phyloP scores from a whole-genome alignment of 2,888 invertebrate species.

The Lepidocyrtoides sp. region DNA sequence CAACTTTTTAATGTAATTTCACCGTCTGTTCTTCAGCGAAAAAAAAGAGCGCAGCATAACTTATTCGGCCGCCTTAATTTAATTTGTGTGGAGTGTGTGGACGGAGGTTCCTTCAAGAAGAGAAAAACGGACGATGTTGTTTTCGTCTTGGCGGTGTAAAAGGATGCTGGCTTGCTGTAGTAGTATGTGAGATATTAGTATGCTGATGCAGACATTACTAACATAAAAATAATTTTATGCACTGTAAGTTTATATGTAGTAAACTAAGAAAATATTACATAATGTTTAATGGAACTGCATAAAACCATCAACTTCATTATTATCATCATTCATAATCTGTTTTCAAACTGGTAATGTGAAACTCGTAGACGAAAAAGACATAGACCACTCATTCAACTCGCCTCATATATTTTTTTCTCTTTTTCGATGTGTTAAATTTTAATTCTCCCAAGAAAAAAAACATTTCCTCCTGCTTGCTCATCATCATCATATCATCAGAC shows the following conservation, averaged over 20 bases:
- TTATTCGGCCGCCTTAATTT: background rate
- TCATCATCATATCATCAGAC: slow-evolving; percentile 45
- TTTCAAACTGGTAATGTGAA: slow-evolving; percentile 33
- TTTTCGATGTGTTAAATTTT: slow-evolving; percentile 46
- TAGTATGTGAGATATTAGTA: too few species aligned
- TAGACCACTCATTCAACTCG: slow-evolving; percentile 57
- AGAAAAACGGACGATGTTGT: background rate
- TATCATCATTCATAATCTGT: slow-evolving; percentile 60
- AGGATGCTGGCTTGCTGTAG: background rate
- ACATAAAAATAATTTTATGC: background rate
- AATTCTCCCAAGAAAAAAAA: slow-evolving; percentile 8
- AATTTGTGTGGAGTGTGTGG: slow-evolving; percentile 16
- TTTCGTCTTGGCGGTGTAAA: background rate
- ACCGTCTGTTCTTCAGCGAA: background rate
- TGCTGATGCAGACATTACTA: background rate
- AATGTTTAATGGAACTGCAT: slow-evolving; percentile 44
- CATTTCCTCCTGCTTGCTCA: slow-evolving; percentile 7
- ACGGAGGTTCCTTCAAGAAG: background rate
- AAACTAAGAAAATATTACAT: background rate
- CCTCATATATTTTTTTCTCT: background rate
- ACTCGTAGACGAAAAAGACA: slow-evolving; percentile 31
- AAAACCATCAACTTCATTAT: slow-evolving; percentile 63
- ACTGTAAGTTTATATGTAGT: too few species aligned
- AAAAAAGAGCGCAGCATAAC: too few species aligned
- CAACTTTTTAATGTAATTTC: slow-evolving; percentile 33